Conservation (phyloP, 2,888 invertebrate species). For the Drosophila niveifrons region DNA sequence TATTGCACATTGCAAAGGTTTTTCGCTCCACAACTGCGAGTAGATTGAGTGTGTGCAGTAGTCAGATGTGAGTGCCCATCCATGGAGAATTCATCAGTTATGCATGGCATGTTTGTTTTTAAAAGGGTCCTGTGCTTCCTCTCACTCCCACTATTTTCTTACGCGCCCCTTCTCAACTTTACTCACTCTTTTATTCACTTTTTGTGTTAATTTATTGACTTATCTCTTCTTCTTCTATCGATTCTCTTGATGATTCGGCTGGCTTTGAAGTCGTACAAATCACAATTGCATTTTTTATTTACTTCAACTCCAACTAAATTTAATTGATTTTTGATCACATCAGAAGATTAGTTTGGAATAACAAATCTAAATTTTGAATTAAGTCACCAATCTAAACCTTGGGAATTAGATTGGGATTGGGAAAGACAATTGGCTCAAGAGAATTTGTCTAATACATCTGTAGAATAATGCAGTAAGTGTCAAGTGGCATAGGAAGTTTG, state of each 20-base stretch:
- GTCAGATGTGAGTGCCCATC: constrained; percentile 3
- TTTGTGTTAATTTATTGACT: constrained; percentile 66
- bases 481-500: constrained; percentile 34
- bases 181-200: constrained; percentile 35
- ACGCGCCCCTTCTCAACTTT: constrained; percentile 7
- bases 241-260: constrained; percentile 23
- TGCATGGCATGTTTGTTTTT: constrained; percentile 72
- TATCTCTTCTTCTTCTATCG: constrained; percentile 11
- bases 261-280: constrained; percentile 62
- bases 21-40: constrained; percentile 16
- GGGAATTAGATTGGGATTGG: no score
- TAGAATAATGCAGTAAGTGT: constrained; percentile 43
- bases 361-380: no score
- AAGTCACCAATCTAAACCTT: no score
- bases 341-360: no score
- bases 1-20: constrained; percentile 70
- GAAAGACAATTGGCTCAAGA: constrained; percentile 51
- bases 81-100: constrained; percentile 65
- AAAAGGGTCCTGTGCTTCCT: constrained; percentile 58
- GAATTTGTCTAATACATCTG: constrained; percentile 36
- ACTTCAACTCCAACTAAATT: neutral
- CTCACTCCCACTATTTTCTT: constrained; percentile 10
- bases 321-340: no score
- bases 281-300: constrained; percentile 31
- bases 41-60: neutral